Evolutionary conservation across 2,888 invertebrate species (phyloP).

Genomic region (Oxystoma pomonae): DNA sequence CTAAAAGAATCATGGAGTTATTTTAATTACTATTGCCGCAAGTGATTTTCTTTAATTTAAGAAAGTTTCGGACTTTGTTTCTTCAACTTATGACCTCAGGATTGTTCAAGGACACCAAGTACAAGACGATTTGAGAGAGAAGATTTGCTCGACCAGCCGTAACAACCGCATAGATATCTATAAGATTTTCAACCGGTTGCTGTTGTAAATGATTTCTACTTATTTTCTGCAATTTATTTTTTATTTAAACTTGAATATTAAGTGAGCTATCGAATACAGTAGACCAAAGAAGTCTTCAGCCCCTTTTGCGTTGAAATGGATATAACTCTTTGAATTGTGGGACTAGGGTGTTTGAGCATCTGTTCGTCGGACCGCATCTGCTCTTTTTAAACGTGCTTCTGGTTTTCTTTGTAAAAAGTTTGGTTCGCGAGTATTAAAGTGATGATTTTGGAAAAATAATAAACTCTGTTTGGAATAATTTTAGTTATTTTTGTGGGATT

Average conservation of each 20-base stretch:
- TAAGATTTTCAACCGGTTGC: neutral
- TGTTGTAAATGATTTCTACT: conserved; percentile 7
- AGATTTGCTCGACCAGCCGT: neutral
- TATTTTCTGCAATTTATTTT: conserved; percentile 12
- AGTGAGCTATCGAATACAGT: conserved; percentile 22
- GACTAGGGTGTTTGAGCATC: conserved; percentile 36
- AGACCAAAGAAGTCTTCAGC: conserved; percentile 20
- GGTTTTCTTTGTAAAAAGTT: conserved; percentile 17
- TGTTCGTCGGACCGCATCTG: conserved; percentile 40
- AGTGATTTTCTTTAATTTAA: too few species aligned
- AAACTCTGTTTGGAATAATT: too few species aligned
- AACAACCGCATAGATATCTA: neutral
- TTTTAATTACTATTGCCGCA: too few species aligned
- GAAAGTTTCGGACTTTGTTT: conserved; percentile 1
- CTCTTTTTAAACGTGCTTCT: conserved; percentile 24
- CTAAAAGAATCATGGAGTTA: neutral
- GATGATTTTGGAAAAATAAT: too few species aligned
- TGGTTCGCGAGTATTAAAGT: conserved; percentile 22
- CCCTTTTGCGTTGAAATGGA: conserved; percentile 4
- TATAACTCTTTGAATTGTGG: conserved; percentile 20
- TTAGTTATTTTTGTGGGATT: too few species aligned
- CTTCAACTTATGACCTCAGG: neutral
- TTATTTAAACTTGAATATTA: conserved; percentile 14
- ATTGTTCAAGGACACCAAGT: conserved; percentile 1
- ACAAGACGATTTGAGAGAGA: conserved; percentile 15